Evolutionary conservation across 2,888 invertebrate species (phyloP), one percentile per base, ranked within the genome.

Genomic region (Cryptus viduatorius): DNA sequence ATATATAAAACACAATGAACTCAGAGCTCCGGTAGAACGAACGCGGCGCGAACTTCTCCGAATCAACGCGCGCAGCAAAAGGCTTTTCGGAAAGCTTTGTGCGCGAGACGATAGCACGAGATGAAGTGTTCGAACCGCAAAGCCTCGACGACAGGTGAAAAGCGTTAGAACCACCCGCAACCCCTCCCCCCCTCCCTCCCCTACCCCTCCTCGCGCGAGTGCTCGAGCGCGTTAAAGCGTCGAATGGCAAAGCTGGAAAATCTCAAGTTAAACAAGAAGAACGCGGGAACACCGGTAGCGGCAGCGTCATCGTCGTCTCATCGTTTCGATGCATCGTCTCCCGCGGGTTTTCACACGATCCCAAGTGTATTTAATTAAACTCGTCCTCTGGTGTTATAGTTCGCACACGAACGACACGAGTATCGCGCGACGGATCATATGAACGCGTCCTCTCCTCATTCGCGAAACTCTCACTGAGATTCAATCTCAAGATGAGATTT

Each of bases 1-100:
- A 56, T 59, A 82, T 72, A 61, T 59, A 84, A 81, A 83, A 86
- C 64, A 87, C 81, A 86, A 87, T 85, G 68, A 83, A 83, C 79
- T 64, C 48, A 37, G 68, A 37, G 68, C 72, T 29, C 56, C 71
- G 68, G 67, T 48, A 71, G 78, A 69, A 37, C 56, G 64, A 65
- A n/a, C 12, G 69, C 72, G 77, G 48, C 71, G 46, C 76, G 53
- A 79, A 77, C 71, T 76, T 53, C 16, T 71, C 61, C 75, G 71
- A 79, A 81, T 75, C 12, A 71, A 64, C 82, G 76, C 65, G 56
- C 71, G 31, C 19, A 75, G 44, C 48, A 44, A 76, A 42, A 65
- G 65, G 65, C 37, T 42, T 48, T 16, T 19, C 14, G 56, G 50
- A 50, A 69, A 65, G 82, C 83, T 85, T 84, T 84, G 86, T 85